These are phyloP conservation scores for Acinonyx jubatus DNA, from an alignment of 2,113 vertebrate species.

Conservation along the genomic window DNA sequence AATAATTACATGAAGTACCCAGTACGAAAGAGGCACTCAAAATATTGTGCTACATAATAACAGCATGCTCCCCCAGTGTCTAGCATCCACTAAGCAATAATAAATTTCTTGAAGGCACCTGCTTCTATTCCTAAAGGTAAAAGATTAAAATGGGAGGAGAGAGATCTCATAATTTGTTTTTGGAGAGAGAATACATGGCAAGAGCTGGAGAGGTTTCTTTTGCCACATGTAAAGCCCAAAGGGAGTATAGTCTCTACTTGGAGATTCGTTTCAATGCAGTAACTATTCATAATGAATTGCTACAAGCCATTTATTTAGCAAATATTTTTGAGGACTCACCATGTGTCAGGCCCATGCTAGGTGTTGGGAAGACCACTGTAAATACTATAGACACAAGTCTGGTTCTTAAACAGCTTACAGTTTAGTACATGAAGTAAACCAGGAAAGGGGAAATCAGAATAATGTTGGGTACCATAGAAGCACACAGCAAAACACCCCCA, in stretches of 20 bases:
- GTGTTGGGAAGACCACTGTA: neutral
- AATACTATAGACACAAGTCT: neutral
- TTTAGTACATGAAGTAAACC: neutral
- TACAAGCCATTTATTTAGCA: neutral
- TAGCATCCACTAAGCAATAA: neutral
- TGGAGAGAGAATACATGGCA: neutral
- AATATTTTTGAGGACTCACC: neutral
- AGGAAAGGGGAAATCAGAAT: neutral
- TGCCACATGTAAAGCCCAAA: neutral
- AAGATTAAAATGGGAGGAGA: neutral
- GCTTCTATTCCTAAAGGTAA: neutral
- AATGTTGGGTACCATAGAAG: neutral
- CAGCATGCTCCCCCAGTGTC: neutral
- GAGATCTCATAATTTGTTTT: neutral
- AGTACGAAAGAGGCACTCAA: neutral
- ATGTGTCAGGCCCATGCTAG: neutral
- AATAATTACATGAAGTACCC: neutral
- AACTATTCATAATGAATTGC: neutral
- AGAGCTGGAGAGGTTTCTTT: neutral
- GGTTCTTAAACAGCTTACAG: constrained; percentile 6
- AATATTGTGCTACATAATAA: neutral
- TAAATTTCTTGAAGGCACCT: neutral
- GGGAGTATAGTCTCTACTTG: neutral
- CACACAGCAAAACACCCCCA: neutral
- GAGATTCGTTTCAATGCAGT: neutral